Evolutionary conservation across 2,113 vertebrate species (phyloP).

Genomic region (Saccopteryx leptura): DNA sequence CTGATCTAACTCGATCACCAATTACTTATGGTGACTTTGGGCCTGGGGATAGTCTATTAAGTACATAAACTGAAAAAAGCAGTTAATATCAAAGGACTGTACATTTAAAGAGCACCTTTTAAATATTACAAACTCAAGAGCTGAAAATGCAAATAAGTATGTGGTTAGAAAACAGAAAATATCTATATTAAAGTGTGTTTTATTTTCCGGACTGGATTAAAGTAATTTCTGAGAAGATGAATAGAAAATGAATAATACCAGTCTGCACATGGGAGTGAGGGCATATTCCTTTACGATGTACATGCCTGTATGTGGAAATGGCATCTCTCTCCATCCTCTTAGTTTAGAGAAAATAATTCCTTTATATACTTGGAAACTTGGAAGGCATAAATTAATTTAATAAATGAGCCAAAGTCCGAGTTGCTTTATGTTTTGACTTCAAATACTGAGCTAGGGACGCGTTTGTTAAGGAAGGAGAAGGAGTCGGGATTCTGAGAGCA

Average conservation of each 20-base stretch:
- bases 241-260: slow-evolving; percentile 7
- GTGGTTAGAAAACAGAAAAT: slow-evolving; percentile 40
- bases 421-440: slow-evolving; percentile 40
- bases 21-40: neutral
- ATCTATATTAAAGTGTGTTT: slow-evolving; percentile 48
- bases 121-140: slow-evolving; percentile 46
- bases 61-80: slow-evolving; percentile 13
- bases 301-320: neutral
- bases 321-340: neutral
- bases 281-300: neutral
- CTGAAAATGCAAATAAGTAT: slow-evolving; percentile 65
- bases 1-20: neutral
- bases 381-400: slow-evolving; percentile 56
- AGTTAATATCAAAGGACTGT: slow-evolving; percentile 40
- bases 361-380: slow-evolving; percentile 34
- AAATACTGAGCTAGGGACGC: neutral
- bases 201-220: slow-evolving; percentile 61
- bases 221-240: slow-evolving; percentile 57
- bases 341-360: slow-evolving; percentile 55
- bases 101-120: slow-evolving; percentile 30
- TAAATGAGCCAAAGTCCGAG: neutral
- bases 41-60: neutral
- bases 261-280: neutral
- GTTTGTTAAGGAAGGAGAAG: neutral
- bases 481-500: neutral